Evolutionary conservation across 2,113 vertebrate genomes (phyloP).

Genomic region (Garra rufa): DNA sequence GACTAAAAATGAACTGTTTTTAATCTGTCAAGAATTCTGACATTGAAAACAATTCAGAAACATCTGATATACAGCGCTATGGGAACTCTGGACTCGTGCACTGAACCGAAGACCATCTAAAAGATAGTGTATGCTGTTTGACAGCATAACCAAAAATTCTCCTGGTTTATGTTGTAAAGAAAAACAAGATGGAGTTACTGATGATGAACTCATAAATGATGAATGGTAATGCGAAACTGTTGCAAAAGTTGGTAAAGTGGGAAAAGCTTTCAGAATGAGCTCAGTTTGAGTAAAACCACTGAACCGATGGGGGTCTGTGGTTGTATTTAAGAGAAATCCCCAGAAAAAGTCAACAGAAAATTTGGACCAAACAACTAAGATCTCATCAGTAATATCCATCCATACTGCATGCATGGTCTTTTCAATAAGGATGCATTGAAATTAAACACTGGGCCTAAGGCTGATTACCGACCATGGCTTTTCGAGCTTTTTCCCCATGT

Average conservation of each 20-base stretch:
- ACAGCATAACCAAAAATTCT: neutral
- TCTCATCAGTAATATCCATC: neutral
- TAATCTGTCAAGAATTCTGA: slow-evolving; percentile 26
- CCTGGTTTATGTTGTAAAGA: slow-evolving; percentile 27
- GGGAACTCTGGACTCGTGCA: neutral
- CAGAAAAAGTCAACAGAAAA: neutral
- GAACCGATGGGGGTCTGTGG: slow-evolving; percentile 3
- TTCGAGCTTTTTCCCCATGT: too few relatives aligned
- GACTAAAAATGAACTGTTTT: slow-evolving; percentile 5
- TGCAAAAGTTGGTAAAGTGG: slow-evolving; percentile 9
- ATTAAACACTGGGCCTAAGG: too few relatives aligned
- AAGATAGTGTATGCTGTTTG: neutral
- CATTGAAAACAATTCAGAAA: slow-evolving; percentile 11
- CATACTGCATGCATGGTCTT: neutral
- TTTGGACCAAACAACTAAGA: neutral
- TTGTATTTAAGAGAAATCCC: neutral
- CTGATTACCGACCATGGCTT: too few relatives aligned
- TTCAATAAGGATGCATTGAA: too few relatives aligned
- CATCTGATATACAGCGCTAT: slow-evolving; percentile 15
- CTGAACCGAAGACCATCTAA: neutral
- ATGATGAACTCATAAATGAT: slow-evolving; percentile 44
- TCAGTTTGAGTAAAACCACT: slow-evolving; percentile 20
- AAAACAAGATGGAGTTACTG: slow-evolving; percentile 24
- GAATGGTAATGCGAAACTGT: slow-evolving; percentile 32
- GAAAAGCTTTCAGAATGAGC: neutral